Evolutionary conservation across 2,113 vertebrate species (phyloP), one percentile per base, ranked within the genome.

Genomic region (Echinops telfairi): DNA sequence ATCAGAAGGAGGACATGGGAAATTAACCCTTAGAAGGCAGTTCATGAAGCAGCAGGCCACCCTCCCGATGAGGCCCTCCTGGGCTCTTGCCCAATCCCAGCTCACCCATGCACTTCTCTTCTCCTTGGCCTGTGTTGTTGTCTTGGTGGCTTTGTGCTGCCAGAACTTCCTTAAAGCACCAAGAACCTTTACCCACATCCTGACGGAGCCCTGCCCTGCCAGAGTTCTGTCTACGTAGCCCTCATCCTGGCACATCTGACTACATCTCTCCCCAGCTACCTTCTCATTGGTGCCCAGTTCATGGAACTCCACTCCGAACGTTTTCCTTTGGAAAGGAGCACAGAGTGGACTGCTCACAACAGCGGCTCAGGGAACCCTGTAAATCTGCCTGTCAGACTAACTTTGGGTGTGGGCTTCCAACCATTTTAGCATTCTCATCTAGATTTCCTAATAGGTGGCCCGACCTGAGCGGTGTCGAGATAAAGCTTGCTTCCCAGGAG

Each of bases 401-500:
- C 47, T 57, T 73, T 73, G 27, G 25, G 33, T 3, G 0, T 27
- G 20, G 57, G 8, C 33, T 40, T 83, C 82, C 19, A 38, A 80
- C 80, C 76, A 17, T 53, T 53, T 73, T 58, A 71, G 5, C 31
- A 2, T 33, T 58, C 25, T 62, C 38, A 22, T 86, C 94, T 94
- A 88, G 33, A 40, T 92, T 92, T 92, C 43, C 77, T 82, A 81
- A 22, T 70, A 77, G 60, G 82, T 90, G 57, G 25, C 83, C 86
- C 85, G 70, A 40, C 17, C 57, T 16, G 82, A 92, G 71, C 53
- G 20, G 53, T 27, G 1, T 79, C 84, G 91, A 88, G 94, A 95
- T 86, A 95, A 95, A 96, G 57, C 78, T 68, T 84, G 33, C 93
- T 90, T 36, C 33, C 2, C 19, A 33, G 23, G 73, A 68, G 83